A percentile compares a stretch with the other conserved stretches of the same genome.
These are phyloP conservation scores for Ptyas mucosa DNA, from an alignment of 2,113 vertebrate genomes.

Conservation along the genomic window DNA sequence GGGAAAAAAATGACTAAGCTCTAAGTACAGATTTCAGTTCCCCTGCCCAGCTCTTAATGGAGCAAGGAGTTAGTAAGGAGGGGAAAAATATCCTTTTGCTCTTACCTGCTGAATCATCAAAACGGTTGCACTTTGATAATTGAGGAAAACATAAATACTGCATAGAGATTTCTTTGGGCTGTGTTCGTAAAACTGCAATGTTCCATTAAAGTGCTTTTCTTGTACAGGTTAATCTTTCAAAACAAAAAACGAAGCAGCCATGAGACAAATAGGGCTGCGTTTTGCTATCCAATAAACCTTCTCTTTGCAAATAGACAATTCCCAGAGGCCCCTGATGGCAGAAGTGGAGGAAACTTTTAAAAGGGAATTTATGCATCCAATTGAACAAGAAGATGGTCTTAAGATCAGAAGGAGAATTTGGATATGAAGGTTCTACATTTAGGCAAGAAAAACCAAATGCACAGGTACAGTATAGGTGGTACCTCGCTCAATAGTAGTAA, in stretches of 20 bases:
- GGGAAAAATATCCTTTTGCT: conserved; percentile 16
- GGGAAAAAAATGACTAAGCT: conserved; percentile 37
- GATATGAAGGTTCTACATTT: no score
- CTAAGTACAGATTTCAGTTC: conserved; percentile 49
- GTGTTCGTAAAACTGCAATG: conserved; percentile 49
- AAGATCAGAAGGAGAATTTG: not conserved
- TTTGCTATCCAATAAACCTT: conserved; percentile 53
- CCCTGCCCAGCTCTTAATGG: conserved; percentile 39
- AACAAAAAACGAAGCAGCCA: conserved; percentile 53
- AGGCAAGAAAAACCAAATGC: no score
- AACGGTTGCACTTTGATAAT: conserved; percentile 55
- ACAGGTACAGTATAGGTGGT: no score
- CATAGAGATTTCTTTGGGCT: conserved; percentile 53
- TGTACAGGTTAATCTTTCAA: conserved; percentile 58
- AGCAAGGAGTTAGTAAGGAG: conserved; percentile 47
- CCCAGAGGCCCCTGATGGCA: conserved; percentile 36
- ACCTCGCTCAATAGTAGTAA: no score
- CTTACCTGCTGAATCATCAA: conserved; percentile 59
- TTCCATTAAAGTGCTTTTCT: conserved; percentile 53
- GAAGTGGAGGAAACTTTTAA: conserved; percentile 12
- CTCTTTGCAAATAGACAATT: conserved; percentile 57
- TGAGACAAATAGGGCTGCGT: conserved; percentile 49
- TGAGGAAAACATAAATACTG: conserved; percentile 59
- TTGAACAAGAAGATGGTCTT: not conserved
- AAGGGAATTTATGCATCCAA: conserved; percentile 40